Evolutionary conservation across 2,888 invertebrate species (phyloP).

Genomic region (Schizotus pectinicornis): DNA sequence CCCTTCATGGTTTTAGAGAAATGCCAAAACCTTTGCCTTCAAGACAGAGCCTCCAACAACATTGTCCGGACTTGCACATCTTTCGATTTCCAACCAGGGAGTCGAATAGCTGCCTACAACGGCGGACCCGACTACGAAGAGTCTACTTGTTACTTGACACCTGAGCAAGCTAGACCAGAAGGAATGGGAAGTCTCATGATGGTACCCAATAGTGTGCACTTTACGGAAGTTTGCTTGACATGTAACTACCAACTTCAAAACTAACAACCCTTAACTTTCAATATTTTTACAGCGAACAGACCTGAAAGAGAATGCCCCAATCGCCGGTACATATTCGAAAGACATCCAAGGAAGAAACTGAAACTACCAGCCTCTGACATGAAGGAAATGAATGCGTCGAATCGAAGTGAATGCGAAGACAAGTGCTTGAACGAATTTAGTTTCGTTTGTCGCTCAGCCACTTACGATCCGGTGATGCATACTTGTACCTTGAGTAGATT

Average conservation of each 20-base stretch:
- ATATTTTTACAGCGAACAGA: slow-evolving; percentile 70
- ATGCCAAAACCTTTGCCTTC: slow-evolving; percentile 79
- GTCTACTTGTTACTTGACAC: slow-evolving; percentile 83
- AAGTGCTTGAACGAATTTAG: slow-evolving; percentile 88
- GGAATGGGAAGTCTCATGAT: slow-evolving; percentile 89
- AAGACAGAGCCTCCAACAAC: slow-evolving; percentile 81
- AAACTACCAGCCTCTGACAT: slow-evolving; percentile 81
- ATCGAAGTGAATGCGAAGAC: slow-evolving; percentile 89
- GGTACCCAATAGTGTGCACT: slow-evolving; percentile 88
- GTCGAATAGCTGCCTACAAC: slow-evolving; percentile 81
- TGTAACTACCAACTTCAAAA: slow-evolving; percentile 67
- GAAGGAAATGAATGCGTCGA: slow-evolving; percentile 84
- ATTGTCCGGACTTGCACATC: slow-evolving; percentile 85
- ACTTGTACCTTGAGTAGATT: slow-evolving; percentile 83
- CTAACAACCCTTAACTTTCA: slow-evolving; percentile 7
- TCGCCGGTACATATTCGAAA: slow-evolving; percentile 85
- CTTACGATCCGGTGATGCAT: slow-evolving; percentile 78
- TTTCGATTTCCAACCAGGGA: slow-evolving; percentile 90
- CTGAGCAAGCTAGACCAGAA: slow-evolving; percentile 86
- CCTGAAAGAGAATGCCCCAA: slow-evolving; percentile 90
- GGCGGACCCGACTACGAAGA: slow-evolving; percentile 85
- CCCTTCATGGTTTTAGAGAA: slow-evolving; percentile 88
- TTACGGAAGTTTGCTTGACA: slow-evolving; percentile 86
- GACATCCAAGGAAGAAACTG: slow-evolving; percentile 83
- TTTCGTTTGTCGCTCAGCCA: slow-evolving; percentile 87